Base-by-base conservation (phyloP, 2,113 vertebrate species). In the Nyctereutes procyonoides region DNA sequence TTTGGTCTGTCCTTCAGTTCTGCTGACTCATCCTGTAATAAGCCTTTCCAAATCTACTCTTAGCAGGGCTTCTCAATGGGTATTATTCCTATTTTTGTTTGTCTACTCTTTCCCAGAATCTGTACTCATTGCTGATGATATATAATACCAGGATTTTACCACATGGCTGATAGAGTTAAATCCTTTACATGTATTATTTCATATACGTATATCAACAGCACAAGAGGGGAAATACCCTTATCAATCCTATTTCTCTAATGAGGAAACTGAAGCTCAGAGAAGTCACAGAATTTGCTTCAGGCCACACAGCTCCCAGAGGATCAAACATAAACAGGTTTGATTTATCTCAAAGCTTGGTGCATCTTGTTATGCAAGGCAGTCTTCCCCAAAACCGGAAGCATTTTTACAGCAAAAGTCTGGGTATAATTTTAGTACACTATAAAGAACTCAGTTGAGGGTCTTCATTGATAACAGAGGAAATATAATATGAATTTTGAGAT, bases 401-500 rank as follows among this genome's bases (percentile, higher is more conserved):
- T 73, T 82, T 79, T 89, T 56, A 88, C 12, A 35, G 56, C 22
- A 67, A 58, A 93, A 74, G 13, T 73, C 48, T 77, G n/a, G 3
- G 22, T 63, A 30, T 83, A 53, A 86, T 56, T 71, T 77, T 76
- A 55, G 2, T 65, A 7, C 55, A 28, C 24, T 58, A 32, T 28
- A 32, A 92, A 83, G 43, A 86, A 20, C 90, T 3, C 6, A 69
- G 22, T 62, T 88, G 35, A 85, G 11, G 19, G 6, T 53, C 16
- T 81, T 90, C 28, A 58, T 69, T 43, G 43, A 30, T 7, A 60
- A 62, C 3, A 94, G 51, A 79, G 8, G 2, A 91, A 38, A 26
- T 82, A 38, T n/a, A 26, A 71, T 82, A 86, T 89, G 53, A 77
- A 85, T 51, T 38, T 32, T 48, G 55, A 89, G 65, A 30, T 20